Evolutionary conservation across 1,140 invertebrate species (phyloP).

Genomic region (Drosophila teissieri): DNA sequence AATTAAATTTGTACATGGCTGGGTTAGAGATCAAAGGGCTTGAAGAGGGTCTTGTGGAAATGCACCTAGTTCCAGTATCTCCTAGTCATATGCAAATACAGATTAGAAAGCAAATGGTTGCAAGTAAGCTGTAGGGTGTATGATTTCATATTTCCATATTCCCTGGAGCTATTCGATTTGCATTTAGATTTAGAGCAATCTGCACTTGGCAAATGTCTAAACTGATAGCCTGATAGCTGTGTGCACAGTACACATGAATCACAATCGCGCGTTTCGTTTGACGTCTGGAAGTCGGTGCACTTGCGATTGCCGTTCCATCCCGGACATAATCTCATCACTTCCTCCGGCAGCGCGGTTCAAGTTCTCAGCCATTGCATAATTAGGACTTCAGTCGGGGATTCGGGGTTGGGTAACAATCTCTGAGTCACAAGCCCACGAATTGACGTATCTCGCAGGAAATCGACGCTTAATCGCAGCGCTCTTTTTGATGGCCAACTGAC

Average conservation of each 20-base stretch:
- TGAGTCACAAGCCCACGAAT: conserved; percentile 17
- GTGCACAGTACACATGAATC: conserved; percentile 11
- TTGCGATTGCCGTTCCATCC: conserved; percentile 10
- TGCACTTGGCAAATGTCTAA: background rate
- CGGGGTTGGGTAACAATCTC: conserved; percentile 1
- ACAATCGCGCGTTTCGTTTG: conserved; percentile 19
- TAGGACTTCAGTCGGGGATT: conserved; percentile 8
- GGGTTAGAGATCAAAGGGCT: background rate
- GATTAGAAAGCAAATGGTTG: too few relatives aligned
- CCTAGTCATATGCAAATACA: too few relatives aligned
- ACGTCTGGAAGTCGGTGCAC: conserved; percentile 1
- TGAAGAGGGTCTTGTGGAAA: background rate
- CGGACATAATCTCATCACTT: conserved; percentile 31
- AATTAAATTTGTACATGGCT: conserved; percentile 17
- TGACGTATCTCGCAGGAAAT: conserved; percentile 24
- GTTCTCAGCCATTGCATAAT: conserved; percentile 36
- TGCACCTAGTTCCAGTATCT: background rate
- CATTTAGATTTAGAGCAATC: background rate
- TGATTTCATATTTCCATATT: too few relatives aligned
- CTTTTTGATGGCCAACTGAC: conserved; percentile 29
- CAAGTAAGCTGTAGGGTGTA: too few relatives aligned
- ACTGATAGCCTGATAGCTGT: background rate
- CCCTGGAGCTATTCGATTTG: background rate
- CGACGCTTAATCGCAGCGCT: background rate
- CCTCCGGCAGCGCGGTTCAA: conserved; percentile 25